phyloP scores from a whole-genome alignment of 1,140 invertebrate species.

The Lutraria rhynchaena region DNA sequence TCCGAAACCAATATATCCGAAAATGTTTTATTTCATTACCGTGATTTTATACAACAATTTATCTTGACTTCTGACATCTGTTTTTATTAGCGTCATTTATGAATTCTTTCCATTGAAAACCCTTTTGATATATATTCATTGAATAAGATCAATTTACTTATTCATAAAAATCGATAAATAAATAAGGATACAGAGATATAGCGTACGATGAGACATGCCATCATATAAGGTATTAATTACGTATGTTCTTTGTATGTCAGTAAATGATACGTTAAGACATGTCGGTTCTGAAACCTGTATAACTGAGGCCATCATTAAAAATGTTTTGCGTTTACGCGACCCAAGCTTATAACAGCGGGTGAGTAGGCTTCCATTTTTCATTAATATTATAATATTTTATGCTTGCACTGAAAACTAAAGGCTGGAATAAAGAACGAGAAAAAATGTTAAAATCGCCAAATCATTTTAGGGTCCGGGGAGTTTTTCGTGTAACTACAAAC shows the following conservation, averaged over 20 bases:
- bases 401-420: too few species aligned
- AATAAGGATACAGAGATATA: not conserved
- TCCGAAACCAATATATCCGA: constrained; percentile 14
- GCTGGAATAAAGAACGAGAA: too few species aligned
- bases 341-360: not conserved
- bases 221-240: constrained; percentile 11
- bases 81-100: not conserved
- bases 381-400: too few species aligned
- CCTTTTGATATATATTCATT: not conserved
- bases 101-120: not conserved
- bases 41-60: constrained; percentile 27
- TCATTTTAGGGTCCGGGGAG: too few species aligned
- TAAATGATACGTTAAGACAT: not conserved
- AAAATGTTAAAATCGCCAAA: too few species aligned
- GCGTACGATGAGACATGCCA: not conserved
- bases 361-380: too few species aligned
- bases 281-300: not conserved
- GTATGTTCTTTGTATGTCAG: constrained; percentile 1
- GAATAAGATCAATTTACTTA: not conserved
- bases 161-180: constrained; percentile 29
- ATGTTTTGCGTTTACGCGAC: not conserved
- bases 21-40: constrained; percentile 19
- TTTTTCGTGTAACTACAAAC: too few species aligned
- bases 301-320: not conserved
- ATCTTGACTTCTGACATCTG: constrained; percentile 13